Evolutionary conservation across 2,113 vertebrate species (phyloP).

Genomic region (Rhabdornis inornatus): DNA sequence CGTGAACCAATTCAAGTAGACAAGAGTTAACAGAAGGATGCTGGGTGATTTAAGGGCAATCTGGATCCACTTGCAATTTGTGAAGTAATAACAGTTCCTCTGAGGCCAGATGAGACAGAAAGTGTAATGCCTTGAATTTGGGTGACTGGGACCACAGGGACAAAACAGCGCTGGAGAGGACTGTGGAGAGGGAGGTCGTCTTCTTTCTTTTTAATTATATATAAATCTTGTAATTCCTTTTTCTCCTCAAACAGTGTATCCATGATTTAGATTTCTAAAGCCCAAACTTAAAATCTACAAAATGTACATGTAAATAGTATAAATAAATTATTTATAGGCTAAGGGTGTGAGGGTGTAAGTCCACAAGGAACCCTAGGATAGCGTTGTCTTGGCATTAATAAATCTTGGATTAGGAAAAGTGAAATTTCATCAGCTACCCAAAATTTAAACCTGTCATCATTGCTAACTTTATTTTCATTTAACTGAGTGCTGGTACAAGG

Average conservation of each 20-base stretch:
- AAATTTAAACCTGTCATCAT: not conserved
- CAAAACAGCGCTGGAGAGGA: not conserved
- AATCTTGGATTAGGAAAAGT: not conserved
- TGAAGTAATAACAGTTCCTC: not conserved
- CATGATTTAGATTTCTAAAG: not conserved
- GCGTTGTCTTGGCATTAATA: not conserved
- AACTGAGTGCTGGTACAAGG: not conserved
- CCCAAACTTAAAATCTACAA: not conserved
- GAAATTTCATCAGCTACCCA: not conserved
- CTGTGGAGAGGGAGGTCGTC: not conserved
- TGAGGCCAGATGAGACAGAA: not conserved
- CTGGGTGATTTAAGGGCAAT: not conserved
- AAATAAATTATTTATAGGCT: not conserved
- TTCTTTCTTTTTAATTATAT: not conserved
- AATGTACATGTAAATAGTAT: not conserved
- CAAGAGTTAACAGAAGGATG: not conserved
- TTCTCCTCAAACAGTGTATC: not conserved
- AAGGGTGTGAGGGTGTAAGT: not conserved
- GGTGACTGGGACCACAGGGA: not conserved
- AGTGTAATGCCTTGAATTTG: not conserved
- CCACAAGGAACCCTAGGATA: not conserved
- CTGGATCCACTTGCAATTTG: not conserved
- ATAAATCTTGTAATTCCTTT: not conserved
- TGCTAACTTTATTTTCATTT: not conserved
- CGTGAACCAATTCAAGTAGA: not conserved